phyloP scores from a whole-genome alignment of 2,113 vertebrate species.

The Anguilla japonica region DNA sequence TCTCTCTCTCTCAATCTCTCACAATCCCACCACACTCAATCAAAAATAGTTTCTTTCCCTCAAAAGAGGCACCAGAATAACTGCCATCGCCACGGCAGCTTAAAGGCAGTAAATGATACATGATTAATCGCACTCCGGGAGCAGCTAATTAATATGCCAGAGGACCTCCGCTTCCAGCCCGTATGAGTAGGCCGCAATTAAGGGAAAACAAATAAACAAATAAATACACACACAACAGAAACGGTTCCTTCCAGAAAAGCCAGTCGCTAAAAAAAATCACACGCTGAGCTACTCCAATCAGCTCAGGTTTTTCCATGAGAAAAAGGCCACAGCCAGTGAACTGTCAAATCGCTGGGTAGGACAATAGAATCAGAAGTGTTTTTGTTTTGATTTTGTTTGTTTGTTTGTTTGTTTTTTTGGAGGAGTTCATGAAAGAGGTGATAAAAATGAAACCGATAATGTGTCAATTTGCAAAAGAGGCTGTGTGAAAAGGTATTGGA shows the following conservation, averaged over 20 bases:
- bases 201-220: no score
- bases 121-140: not conserved
- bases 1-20: not conserved
- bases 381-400: no score
- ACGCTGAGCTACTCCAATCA: conserved; percentile 33
- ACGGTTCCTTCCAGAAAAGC: not conserved
- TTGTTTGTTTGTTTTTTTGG: no score
- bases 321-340: not conserved
- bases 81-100: not conserved
- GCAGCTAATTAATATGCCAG: not conserved
- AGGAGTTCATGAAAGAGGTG: no score
- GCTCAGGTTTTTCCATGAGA: conserved; percentile 25
- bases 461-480: no score
- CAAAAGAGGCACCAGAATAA: not conserved
- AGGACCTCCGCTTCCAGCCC: not conserved
- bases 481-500: no score
- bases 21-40: not conserved
- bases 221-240: not conserved
- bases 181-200: not conserved
- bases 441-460: no score
- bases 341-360: not conserved
- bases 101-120: not conserved
- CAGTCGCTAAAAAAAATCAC: not conserved
- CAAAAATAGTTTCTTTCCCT: not conserved
- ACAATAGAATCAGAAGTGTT: not conserved